Percentiles rank a stretch among this genome's conserved stretches.
phyloP scores from a whole-genome alignment of 2,797 vertebrate species.

The Amphiprion clarkii region DNA sequence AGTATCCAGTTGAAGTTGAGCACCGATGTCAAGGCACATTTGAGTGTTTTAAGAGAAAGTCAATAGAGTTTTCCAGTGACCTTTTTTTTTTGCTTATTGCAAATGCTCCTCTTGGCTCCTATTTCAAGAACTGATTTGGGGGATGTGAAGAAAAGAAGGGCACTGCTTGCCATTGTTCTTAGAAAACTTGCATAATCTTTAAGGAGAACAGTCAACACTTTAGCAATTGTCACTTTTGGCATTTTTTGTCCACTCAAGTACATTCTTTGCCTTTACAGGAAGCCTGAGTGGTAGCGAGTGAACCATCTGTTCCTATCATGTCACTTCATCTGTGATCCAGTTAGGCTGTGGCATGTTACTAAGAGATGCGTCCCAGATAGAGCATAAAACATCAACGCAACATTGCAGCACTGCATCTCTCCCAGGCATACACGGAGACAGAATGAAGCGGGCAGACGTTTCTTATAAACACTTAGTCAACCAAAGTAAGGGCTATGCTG shows the following conservation, averaged over 20 bases:
- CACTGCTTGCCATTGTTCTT: background rate
- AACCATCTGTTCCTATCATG: slow-evolving; percentile 77
- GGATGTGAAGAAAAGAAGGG: background rate
- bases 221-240: slow-evolving; percentile 44
- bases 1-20: background rate
- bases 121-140: background rate
- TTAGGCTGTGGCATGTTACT: slow-evolving; percentile 66
- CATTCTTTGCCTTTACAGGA: slow-evolving; percentile 44
- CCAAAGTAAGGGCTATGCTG: slow-evolving; percentile 28
- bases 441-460: slow-evolving; percentile 45
- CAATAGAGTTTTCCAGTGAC: background rate
- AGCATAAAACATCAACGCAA: slow-evolving; percentile 67
- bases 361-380: slow-evolving; percentile 77
- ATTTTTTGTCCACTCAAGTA: slow-evolving; percentile 47
- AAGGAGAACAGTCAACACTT: slow-evolving; percentile 17
- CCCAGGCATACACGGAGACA: slow-evolving; percentile 51
- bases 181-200: slow-evolving; percentile 16
- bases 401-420: slow-evolving; percentile 61
- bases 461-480: slow-evolving; percentile 58
- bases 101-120: background rate
- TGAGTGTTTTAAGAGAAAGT: background rate
- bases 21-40: background rate
- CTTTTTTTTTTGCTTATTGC: background rate
- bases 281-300: slow-evolving; percentile 37
- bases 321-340: slow-evolving; percentile 72